Conservation (phyloP, 2,888 invertebrate genomes). For the Drosophila algonquin region DNA sequence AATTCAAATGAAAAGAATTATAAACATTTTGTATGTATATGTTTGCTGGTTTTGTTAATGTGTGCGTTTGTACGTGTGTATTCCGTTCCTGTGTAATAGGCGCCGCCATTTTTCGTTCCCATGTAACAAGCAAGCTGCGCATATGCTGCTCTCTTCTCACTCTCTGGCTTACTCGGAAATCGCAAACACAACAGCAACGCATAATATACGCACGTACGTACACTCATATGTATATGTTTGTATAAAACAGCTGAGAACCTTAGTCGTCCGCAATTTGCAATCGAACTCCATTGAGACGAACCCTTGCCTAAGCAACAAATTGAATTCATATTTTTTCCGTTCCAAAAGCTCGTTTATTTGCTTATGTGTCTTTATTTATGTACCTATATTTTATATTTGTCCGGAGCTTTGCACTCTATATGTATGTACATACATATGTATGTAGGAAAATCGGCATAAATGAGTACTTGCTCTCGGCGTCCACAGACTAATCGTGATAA, state of each 20-base stretch:
- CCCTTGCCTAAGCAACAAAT: slow-evolving; percentile 47
- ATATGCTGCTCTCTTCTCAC: slow-evolving; percentile 31
- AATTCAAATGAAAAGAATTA: slow-evolving; percentile 26
- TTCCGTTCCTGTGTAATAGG: slow-evolving; percentile 60
- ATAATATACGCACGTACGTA: neutral
- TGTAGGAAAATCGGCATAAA: neutral
- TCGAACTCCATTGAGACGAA: slow-evolving; percentile 35
- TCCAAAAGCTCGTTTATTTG: neutral
- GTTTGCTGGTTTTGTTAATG: neutral
- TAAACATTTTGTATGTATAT: slow-evolving; percentile 29
- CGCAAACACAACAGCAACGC: neutral
- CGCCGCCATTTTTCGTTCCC: slow-evolving; percentile 75
- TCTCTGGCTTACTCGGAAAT: slow-evolving; percentile 37
- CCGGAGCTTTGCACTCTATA: no score
- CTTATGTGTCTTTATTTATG: neutral
- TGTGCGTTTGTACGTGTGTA: slow-evolving; percentile 30
- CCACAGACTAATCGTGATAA: neutral
- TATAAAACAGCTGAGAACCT: slow-evolving; percentile 64
- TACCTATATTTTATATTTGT: neutral
- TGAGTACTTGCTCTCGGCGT: slow-evolving; percentile 10
- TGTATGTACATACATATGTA: no score
- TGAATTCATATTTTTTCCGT: slow-evolving; percentile 28
- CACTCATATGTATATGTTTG: slow-evolving; percentile 43
- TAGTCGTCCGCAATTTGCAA: slow-evolving; percentile 29
- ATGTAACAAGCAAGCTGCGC: slow-evolving; percentile 65